These are phyloP conservation scores for Triplophysa siluroides DNA, from an alignment of 2,113 vertebrate genomes.

Conservation along the genomic window DNA sequence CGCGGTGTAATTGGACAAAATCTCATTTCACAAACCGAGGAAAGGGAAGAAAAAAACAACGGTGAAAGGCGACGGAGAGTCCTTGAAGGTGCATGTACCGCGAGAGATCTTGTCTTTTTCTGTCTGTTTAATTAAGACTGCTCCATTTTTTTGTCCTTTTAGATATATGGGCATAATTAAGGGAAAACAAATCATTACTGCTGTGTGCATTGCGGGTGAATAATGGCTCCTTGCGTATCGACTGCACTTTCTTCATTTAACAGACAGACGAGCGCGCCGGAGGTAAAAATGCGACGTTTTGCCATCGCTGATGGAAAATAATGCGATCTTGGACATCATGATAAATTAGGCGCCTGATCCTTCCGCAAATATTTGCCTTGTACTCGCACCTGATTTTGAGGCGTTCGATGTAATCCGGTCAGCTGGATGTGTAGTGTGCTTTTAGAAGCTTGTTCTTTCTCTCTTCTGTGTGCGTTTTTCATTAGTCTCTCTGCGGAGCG, in stretches of 20 bases:
- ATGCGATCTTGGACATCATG: constrained; percentile 27
- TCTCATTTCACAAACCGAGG: constrained; percentile 47
- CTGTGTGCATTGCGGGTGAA: constrained; percentile 41
- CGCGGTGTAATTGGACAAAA: constrained; percentile 57
- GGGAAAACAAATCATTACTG: constrained; percentile 61
- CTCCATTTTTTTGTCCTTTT: constrained; percentile 35
- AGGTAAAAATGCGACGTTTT: constrained; percentile 24
- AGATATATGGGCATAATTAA: constrained; percentile 62
- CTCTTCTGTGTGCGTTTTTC: constrained; percentile 23
- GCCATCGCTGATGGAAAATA: constrained; percentile 35
- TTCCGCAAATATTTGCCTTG: constrained; percentile 17
- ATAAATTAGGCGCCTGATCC: constrained; percentile 28
- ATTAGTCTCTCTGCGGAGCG: constrained; percentile 11
- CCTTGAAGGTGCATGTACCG: constrained; percentile 36
- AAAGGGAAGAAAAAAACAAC: not conserved
- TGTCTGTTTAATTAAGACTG: constrained; percentile 56
- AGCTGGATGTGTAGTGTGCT: not conserved
- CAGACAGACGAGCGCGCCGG: constrained; percentile 30
- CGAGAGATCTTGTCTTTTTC: constrained; percentile 41
- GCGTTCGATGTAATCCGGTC: not conserved
- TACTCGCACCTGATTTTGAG: not conserved
- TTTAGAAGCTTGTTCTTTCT: not conserved
- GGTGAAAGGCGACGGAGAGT: constrained; percentile 9
- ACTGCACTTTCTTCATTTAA: constrained; percentile 29
- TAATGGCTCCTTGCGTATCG: constrained; percentile 25